Base-by-base conservation (phyloP, 2,797 vertebrate species). In the Perodicticus potto region DNA sequence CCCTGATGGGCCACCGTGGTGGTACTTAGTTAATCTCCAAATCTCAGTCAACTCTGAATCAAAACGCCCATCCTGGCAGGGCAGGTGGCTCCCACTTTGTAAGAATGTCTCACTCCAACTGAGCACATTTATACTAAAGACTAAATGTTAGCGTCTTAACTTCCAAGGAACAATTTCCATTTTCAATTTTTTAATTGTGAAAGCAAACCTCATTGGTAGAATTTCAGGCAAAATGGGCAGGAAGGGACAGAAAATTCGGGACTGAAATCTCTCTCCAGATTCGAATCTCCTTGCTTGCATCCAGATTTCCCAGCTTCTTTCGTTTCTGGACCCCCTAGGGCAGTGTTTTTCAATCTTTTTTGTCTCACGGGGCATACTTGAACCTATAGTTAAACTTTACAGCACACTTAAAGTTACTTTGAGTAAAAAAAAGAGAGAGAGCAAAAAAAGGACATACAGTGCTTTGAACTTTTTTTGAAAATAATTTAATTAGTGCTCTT, bases 141-240 rank as follows among this genome's bases (percentile, higher is more conserved):
- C 78, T 49, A 87, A 84, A 16, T 93, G 49, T 25, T 27, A 55
- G 43, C 6, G 27, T 77, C n/a, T 73, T 78, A 57, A 70, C 57
- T 88, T 86, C 80, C 61, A 34, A 74, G 76, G 43, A 88, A 37
- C 16, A 16, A 3, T 92, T 84, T 86, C 67, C 49, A 34, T 53
- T 82, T 55, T 86, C 59, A 34, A 34, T n/a, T 65, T 40, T 40
- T 90, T 40, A 78, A 57, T 74, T 86, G 32, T 86, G 81, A 78
- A 55, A 69, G 25, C 87, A 40, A 94, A 80, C 69, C 57, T 81
- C 25, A 81, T 14, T 53, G 85, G 74, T 86, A 76, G 84, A 80
- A 76, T 84, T 81, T 85, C 55, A 76, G 59, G 59, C n/a, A 29
- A 67, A 25, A 78, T 45, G 29, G 67, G 65, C 37, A 37, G 69